phyloP scores from a whole-genome alignment of 2,113 vertebrate genomes.

The Boulengeromyrus knoepffleri region DNA sequence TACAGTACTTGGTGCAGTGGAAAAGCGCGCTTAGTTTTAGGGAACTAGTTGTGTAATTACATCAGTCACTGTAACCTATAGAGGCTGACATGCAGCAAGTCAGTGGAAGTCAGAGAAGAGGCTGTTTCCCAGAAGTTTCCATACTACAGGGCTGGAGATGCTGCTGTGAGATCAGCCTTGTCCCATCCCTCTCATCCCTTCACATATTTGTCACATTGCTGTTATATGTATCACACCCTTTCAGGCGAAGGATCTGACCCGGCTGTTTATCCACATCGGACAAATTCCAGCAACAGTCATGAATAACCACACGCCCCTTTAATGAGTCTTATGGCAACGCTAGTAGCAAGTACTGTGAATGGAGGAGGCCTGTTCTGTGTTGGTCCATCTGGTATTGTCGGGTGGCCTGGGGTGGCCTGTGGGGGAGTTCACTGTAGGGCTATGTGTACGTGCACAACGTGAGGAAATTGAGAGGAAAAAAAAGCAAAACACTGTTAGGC shows the following conservation, averaged over 20 bases:
- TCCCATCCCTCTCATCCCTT: not conserved
- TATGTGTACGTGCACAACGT: slow-evolving; percentile 47
- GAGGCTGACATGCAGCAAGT: not conserved
- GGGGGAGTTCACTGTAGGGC: slow-evolving; percentile 37
- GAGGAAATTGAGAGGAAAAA: slow-evolving; percentile 33
- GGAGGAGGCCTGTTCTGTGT: not conserved
- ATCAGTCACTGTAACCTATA: not conserved
- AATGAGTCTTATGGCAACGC: not conserved
- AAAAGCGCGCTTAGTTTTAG: not conserved
- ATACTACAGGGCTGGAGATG: not conserved
- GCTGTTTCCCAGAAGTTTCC: not conserved
- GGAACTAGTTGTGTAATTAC: not conserved
- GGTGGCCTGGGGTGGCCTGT: slow-evolving; percentile 3
- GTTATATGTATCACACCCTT: not conserved
- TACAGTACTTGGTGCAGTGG: not conserved
- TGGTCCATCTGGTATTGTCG: not conserved
- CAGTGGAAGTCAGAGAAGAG: not conserved
- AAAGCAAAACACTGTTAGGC: slow-evolving; percentile 28
- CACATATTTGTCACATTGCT: not conserved
- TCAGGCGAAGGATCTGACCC: not conserved
- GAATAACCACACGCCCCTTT: not conserved
- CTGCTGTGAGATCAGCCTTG: not conserved
- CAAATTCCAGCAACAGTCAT: not conserved
- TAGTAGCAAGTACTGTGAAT: not conserved
- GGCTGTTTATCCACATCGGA: not conserved